Evolutionary conservation across 2,888 invertebrate species (phyloP), one percentile per base, ranked within the genome.

Genomic region (Dione vanillae): DNA sequence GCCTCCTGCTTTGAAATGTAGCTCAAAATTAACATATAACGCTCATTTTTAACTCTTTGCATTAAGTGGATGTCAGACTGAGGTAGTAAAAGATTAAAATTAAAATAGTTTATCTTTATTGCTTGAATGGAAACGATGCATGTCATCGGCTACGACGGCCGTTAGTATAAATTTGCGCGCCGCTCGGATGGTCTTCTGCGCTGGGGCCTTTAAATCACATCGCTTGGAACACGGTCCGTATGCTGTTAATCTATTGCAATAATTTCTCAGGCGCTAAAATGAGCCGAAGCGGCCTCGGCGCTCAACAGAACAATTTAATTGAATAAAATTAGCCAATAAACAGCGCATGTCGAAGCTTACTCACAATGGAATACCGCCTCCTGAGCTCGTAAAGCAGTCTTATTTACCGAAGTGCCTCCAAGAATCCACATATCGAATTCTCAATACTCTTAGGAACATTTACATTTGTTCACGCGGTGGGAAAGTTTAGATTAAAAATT

Each of bases 261-360:
- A 89, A 90, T 85, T 90, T 85, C 78, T 82, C 75, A 86, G 84
- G 89, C 87, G 90, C 86, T 89, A 88, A 90, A 89, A 87, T 82
- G 84, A 78, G 80, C 78, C 74, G 79, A 76, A 80, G 80, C 79
- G 81, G 81, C 78, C 82, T 82, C 76, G 80, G 84, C 80, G 61
- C 40, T 43, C 62, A 72, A 72, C 80, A 80, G 86, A 90, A 91
- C 91, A 90, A 90, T 92, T 91, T 92, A 92, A 92, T 92, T 92
- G 92, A 90, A 92, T 89, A 88, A 92, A 92, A 92, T 92, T 92
- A 92, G 90, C 90, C 91, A 90, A 92, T 93, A 93, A 93, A 93
- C 82, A 89, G 83, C 78, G 79, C 80, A 77, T 82, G 85, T 89
- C 89, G 89, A 89, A 84, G 83, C 77, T 70, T 81, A 83, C 84